Base-by-base conservation (phyloP, 35 echinoderm and acorn worm genomes). In the Heliocidaris erythrogramma region DNA sequence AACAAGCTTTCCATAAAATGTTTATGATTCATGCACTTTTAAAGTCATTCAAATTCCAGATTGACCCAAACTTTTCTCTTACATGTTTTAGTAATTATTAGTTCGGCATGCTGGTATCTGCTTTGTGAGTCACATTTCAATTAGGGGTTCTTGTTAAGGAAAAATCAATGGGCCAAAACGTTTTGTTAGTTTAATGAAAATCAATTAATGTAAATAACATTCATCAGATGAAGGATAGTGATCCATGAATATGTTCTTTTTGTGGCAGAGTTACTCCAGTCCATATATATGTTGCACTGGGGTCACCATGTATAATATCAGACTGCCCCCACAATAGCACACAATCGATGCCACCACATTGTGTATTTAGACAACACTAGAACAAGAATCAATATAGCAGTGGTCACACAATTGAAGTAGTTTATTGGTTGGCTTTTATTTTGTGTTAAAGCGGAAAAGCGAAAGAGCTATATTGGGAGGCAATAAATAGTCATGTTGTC, bases 321-420 rank as follows among this genome's bases (percentile, higher is more conserved):
- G 87, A 32, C 31, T 89, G 31, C 47, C 31, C 87, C 31, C 31
- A 35, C 87, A 32, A 89, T 47, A 30, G 87, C 31, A 89, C 87
- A 47, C 47, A 32, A 89, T 89, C 87, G 24, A 89, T 89, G 7
- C 87, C 30, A 48, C 31, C 87, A 89, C 87, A 89, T 17, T 89
- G 87, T 89, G 47, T 48, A 17, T 89, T 32, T 89, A 89, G 87
- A 89, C 24, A 18, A 48, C 31, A 89, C 87, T 42, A 32, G 87
- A 48, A 89, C 87, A 32, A 48, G n/a, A 89, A 89, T 89, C 87
- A 89, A 89, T 89, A 89, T 48, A 42, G 30, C 11, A 48, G 30
- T 32, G 87, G 65, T 78, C 65, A 78, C 65, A 89, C 31, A 2
- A 48, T 89, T 89, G 31, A 89, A 32, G 87, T 48, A 89, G 87